phyloP scores from a whole-genome alignment of 2,113 vertebrate species.

The Lucifuga dentata region DNA sequence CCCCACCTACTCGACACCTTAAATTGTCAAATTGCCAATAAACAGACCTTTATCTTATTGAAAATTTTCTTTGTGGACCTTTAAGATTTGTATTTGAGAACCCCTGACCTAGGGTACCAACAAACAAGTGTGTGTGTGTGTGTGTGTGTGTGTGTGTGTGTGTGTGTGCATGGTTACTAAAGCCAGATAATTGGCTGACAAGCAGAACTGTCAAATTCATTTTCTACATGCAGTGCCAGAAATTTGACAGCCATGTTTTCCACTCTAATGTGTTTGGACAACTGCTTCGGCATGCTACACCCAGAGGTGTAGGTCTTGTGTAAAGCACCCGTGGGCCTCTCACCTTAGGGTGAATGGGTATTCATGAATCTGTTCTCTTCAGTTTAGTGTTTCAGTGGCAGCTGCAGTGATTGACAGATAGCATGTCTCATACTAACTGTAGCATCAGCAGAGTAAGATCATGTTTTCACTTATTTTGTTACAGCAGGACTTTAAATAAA shows the following conservation, averaged over 20 bases:
- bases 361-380: conserved; percentile 10
- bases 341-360: not conserved
- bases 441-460: no score
- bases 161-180: conserved; percentile 7
- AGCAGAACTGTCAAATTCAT: conserved; percentile 40
- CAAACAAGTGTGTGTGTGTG: not conserved
- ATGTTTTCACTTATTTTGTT: not conserved
- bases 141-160: conserved; percentile 13
- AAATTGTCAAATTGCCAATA: no score
- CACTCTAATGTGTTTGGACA: conserved; percentile 34
- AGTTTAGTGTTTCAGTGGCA: conserved; percentile 24
- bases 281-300: conserved; percentile 1
- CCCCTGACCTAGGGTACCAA: no score
- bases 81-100: no score
- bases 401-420: conserved; percentile 4
- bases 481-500: not conserved
- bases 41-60: no score
- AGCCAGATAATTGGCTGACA: conserved; percentile 38
- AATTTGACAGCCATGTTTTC: conserved; percentile 32
- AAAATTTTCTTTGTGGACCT: no score
- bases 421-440: no score
- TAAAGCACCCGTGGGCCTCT: conserved; percentile 2
- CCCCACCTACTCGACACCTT: no score
- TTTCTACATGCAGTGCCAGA: not conserved
- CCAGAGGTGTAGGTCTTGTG: not conserved